These are phyloP conservation scores for Spizella passerina DNA, from an alignment of 2,797 vertebrate species.

Conservation along the genomic window DNA sequence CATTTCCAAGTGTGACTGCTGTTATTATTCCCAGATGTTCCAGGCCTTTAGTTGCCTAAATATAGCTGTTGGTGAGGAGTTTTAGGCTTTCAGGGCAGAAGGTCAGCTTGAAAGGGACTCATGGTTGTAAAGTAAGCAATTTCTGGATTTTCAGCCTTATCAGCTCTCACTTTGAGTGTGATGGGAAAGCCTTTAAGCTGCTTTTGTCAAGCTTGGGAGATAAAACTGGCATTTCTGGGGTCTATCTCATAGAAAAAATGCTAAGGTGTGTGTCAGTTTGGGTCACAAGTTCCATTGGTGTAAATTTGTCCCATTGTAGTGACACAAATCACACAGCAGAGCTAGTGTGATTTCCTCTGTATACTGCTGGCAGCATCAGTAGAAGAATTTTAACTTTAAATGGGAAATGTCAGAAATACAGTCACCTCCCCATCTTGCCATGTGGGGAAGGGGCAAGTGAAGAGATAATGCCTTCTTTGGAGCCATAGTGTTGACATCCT, in stretches of 20 bases:
- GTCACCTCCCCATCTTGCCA: background rate
- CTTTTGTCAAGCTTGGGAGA: constrained; percentile 34
- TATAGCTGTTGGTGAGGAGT: constrained; percentile 37
- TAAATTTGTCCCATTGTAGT: background rate
- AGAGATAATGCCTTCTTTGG: background rate
- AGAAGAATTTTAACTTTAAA: background rate
- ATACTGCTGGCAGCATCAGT: background rate
- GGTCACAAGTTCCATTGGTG: background rate
- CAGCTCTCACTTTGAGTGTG: constrained; percentile 45
- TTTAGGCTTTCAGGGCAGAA: constrained; percentile 51
- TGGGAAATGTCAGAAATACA: background rate
- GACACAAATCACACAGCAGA: background rate
- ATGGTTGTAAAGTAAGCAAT: constrained; percentile 61
- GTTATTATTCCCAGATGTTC: constrained; percentile 69
- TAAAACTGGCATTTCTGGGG: constrained; percentile 26
- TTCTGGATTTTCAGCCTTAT: constrained; percentile 61
- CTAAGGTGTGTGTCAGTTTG: background rate
- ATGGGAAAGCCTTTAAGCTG: constrained; percentile 38
- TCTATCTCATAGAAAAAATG: background rate
- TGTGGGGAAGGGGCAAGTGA: background rate
- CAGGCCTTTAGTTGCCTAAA: constrained; percentile 46
- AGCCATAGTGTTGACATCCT: background rate
- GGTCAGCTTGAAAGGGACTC: constrained; percentile 63
- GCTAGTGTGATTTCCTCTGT: background rate
- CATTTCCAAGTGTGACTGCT: constrained; percentile 40